A percentile compares a stretch with the other conserved stretches of the same genome.
Evolutionary conservation across 2,797 vertebrate species (phyloP).

Genomic region (Brachyalestes nurse): DNA sequence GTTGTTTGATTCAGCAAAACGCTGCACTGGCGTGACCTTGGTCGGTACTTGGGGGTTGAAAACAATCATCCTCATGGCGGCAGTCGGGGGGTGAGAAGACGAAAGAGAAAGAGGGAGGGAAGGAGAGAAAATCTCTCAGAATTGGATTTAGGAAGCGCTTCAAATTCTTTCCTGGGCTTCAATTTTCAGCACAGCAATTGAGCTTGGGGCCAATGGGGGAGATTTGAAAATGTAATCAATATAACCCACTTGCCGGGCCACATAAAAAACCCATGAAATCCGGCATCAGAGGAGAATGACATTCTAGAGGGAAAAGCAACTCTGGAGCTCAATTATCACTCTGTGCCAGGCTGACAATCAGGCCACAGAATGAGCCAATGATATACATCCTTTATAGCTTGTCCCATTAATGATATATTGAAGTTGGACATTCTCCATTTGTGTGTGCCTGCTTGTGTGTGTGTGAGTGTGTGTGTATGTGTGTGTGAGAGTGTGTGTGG

Average conservation of each 20-base stretch:
- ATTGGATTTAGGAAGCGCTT: slow-evolving; percentile 63
- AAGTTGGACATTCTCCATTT: neutral
- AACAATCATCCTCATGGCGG: slow-evolving; percentile 44
- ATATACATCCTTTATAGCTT: slow-evolving; percentile 1
- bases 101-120: neutral
- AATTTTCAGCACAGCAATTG: slow-evolving; percentile 60
- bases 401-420: neutral
- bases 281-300: slow-evolving; percentile 17
- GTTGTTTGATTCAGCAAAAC: slow-evolving; percentile 16
- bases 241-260: slow-evolving; percentile 27
- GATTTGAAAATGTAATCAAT: slow-evolving; percentile 56
- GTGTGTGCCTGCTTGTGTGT: no score
- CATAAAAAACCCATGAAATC: slow-evolving; percentile 18
- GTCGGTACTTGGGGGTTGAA: slow-evolving; percentile 14
- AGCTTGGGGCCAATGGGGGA: slow-evolving; percentile 51
- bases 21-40: slow-evolving; percentile 16
- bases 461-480: neutral
- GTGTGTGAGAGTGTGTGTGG: neutral
- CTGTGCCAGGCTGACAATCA: neutral
- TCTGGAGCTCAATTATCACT: slow-evolving; percentile 17
- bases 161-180: slow-evolving; percentile 58
- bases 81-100: neutral
- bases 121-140: slow-evolving; percentile 16
- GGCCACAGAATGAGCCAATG: neutral
- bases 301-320: slow-evolving; percentile 5